Percentiles rank a stretch among this genome's conserved stretches.
Evolutionary conservation across 2,797 vertebrate species (phyloP).

Genomic region (Meriones psammophilus): DNA sequence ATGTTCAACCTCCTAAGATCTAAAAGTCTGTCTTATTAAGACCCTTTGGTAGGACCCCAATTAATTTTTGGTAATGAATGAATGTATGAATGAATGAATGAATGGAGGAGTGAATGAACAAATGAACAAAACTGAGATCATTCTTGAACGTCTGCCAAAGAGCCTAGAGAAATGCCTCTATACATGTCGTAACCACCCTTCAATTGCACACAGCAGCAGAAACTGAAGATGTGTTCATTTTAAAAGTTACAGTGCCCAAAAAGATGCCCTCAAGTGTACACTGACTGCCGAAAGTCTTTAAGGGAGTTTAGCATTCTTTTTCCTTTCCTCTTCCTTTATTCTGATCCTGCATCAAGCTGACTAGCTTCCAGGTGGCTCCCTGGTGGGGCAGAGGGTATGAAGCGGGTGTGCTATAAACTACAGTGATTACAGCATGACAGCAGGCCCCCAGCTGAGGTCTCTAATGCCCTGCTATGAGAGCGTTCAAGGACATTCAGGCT

Average conservation of each 20-base stretch:
- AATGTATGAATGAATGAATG: background rate
- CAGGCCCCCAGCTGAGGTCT: slow-evolving; percentile 47
- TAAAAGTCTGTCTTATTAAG: background rate
- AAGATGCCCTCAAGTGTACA: background rate
- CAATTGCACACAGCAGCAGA: background rate
- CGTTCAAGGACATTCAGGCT: slow-evolving; percentile 69
- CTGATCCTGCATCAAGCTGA: slow-evolving; percentile 7
- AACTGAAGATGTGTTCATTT: background rate
- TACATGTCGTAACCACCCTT: background rate
- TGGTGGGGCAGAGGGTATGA: slow-evolving; percentile 36
- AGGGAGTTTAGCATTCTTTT: background rate
- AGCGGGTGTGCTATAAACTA: slow-evolving; percentile 58
- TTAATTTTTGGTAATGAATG: background rate
- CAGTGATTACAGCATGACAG: slow-evolving; percentile 59
- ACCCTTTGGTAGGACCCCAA: background rate
- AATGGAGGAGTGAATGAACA: background rate
- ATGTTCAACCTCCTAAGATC: background rate
- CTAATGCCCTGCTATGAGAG: slow-evolving; percentile 59
- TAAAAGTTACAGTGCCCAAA: slow-evolving; percentile 25
- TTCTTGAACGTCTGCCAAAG: slow-evolving; percentile 24
- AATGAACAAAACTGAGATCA: slow-evolving; percentile 22
- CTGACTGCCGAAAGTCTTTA: background rate
- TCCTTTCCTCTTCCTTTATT: slow-evolving; percentile 4
- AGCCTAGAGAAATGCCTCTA: background rate
- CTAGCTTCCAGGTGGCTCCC: slow-evolving; percentile 61